Percentiles rank a stretch among this genome's conserved stretches.
phyloP scores from a whole-genome alignment of 2,113 vertebrate species.

The Antennarius striatus region DNA sequence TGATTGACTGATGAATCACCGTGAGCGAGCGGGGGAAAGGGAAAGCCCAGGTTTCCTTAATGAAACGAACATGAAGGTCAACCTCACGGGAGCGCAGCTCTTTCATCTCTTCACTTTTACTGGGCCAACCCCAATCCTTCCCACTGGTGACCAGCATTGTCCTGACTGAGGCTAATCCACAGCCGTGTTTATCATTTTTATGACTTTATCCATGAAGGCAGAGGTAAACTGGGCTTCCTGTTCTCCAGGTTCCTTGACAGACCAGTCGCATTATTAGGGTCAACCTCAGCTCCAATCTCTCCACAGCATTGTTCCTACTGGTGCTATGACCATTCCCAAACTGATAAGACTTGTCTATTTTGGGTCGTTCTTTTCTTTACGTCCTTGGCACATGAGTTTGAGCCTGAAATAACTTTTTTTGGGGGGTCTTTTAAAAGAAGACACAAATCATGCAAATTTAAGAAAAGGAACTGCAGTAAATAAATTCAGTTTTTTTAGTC shows the following conservation, averaged over 20 bases:
- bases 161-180: conserved; percentile 71
- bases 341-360: conserved; percentile 79
- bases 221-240: conserved; percentile 76
- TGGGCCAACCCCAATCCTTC: conserved; percentile 52
- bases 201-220: conserved; percentile 82
- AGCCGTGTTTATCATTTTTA: conserved; percentile 82
- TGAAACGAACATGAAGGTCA: conserved; percentile 58
- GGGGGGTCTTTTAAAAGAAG: conserved; percentile 3
- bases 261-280: conserved; percentile 76
- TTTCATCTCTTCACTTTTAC: conserved; percentile 71
- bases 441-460: neutral
- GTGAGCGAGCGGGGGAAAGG: conserved; percentile 49
- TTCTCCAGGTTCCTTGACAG: conserved; percentile 68
- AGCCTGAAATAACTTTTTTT: conserved; percentile 49
- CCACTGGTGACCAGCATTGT: conserved; percentile 56
- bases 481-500: neutral
- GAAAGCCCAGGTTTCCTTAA: conserved; percentile 67
- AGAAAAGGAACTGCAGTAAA: neutral
- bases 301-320: conserved; percentile 71
- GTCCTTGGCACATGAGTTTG: conserved; percentile 56
- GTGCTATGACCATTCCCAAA: conserved; percentile 73
- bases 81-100: conserved; percentile 39
- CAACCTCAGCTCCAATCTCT: conserved; percentile 63
- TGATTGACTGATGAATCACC: conserved; percentile 60
- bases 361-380: conserved; percentile 56